phyloP scores from a whole-genome alignment of 2,113 vertebrate genomes.

The Nycticebus coucang region DNA sequence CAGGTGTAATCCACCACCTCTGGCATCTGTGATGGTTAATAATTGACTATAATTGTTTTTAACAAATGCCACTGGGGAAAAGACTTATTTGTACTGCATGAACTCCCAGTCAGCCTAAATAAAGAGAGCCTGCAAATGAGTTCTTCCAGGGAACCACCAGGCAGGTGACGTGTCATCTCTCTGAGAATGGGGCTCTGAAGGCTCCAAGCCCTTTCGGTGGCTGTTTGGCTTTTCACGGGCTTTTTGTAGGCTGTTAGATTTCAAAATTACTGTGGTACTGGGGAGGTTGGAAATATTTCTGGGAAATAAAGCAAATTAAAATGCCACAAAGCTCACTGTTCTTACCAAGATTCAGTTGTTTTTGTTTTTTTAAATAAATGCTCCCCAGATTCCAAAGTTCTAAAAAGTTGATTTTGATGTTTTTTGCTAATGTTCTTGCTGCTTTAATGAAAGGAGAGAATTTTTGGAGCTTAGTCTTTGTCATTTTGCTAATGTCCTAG shows the following conservation, averaged over 20 bases:
- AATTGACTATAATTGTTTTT: not conserved
- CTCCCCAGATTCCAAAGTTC: not conserved
- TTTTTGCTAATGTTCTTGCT: not conserved
- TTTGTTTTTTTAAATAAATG: not conserved
- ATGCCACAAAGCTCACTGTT: not conserved
- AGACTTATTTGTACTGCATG: not conserved
- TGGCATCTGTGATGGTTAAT: not conserved
- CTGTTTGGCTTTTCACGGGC: not conserved
- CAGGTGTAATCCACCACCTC: not conserved
- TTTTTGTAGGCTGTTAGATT: not conserved
- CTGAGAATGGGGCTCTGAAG: not conserved
- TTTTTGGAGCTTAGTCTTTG: not conserved
- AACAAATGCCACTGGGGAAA: not conserved
- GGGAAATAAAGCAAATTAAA: not conserved
- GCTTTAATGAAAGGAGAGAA: not conserved
- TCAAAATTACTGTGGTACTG: not conserved
- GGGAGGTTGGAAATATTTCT: too few species aligned
- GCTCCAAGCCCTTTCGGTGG: not conserved
- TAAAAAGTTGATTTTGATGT: slow-evolving; percentile 14
- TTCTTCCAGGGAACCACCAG: not conserved
- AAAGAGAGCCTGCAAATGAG: not conserved
- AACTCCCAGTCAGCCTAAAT: not conserved
- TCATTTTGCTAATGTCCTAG: not conserved
- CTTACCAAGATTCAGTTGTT: not conserved
- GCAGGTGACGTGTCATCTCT: not conserved